Percentiles rank a stretch among this genome's conserved stretches.
These are phyloP conservation scores for Arenaria interpres DNA, from an alignment of 2,113 vertebrate genomes.

Conservation along the genomic window DNA sequence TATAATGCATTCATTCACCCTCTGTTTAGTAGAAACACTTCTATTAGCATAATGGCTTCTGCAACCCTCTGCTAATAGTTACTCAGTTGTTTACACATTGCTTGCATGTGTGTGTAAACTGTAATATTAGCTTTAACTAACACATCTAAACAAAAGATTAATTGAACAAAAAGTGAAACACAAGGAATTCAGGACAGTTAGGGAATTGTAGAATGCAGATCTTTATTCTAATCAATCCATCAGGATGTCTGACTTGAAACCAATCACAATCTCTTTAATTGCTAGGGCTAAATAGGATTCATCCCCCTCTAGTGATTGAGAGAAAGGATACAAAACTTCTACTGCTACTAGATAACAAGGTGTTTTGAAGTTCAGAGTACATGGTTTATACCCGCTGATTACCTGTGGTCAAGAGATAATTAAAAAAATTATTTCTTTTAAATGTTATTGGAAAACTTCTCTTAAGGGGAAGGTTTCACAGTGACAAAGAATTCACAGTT, in stretches of 20 bases:
- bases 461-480: neutral
- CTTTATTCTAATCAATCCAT: neutral
- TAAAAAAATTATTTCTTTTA: neutral
- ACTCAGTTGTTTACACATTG: neutral
- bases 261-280: neutral
- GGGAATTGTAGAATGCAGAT: neutral
- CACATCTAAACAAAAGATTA: neutral
- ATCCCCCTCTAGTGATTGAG: neutral
- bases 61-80: neutral
- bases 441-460: neutral
- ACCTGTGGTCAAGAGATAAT: neutral
- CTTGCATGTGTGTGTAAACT: neutral
- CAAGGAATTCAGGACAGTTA: neutral
- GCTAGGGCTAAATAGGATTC: neutral
- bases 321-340: neutral
- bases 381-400: neutral
- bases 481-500: neutral
- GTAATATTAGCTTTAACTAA: neutral
- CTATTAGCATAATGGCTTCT: neutral
- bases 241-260: neutral
- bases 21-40: neutral
- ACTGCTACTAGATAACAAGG: neutral
- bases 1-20: neutral
- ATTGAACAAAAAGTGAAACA: neutral
- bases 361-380: neutral